Evolutionary conservation across 2,113 vertebrate species (phyloP), one percentile per base, ranked within the genome.

Genomic region (Misgurnus anguillicaudatus): DNA sequence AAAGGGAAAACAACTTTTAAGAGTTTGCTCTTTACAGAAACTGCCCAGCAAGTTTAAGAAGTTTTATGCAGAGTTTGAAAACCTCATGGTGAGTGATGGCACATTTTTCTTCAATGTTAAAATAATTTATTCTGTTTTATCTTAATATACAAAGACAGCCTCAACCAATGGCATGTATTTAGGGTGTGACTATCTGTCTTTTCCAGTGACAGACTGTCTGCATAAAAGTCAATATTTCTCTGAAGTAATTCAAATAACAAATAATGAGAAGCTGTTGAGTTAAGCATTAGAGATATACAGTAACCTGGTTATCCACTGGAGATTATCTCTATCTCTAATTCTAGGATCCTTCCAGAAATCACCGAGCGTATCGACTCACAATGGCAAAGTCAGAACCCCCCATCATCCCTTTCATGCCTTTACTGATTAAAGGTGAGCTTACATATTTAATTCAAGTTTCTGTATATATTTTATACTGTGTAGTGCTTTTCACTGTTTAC

Each of bases 1-100:
- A 2, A 3, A 31, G 24, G 24, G 1, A 31, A 31, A 31, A 31
- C 24, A 2, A 31, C 24, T 39, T 47, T 14, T 72, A 62, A 73
- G 10, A 6, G 77, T 64, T 63, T 48, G 14, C 6, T 85, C 58
- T 81, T 88, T 93, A 64, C 90, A 99, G 98, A 99, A 99, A 95
- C 96, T 99, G 88, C 97, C 98, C 80, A 96, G 95, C 93, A 99
- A 99, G 89, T 99, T 99, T 88, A 98, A 96, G 91, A 99, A 96
- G 94, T 97, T 95, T 93, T 98, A 97, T 63, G 92, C 91, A 4
- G 98, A 99, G 89, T 99, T 98, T 95, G 98, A 99, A 92, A 98
- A 94, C 91, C 90, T 98, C 88, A 99, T 99, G 98, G 98, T 98
- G 87, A 95, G 93, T 90, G 47, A 67, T 51, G 7, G 13, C 4